Evolutionary conservation across 2,797 vertebrate species (phyloP).

Genomic region (Phalloptychus januarius): DNA sequence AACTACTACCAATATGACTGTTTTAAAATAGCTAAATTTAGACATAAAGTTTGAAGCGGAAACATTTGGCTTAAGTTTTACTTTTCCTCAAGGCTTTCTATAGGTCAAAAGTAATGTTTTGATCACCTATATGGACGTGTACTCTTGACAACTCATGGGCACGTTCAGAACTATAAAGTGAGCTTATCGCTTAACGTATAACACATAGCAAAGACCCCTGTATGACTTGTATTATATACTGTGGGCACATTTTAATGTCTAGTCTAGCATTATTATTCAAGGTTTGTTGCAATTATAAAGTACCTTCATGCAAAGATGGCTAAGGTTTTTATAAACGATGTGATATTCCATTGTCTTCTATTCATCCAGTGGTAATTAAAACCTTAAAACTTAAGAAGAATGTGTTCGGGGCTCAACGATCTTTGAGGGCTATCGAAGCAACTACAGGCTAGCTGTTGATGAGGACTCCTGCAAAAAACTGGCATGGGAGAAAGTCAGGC

Average conservation of each 20-base stretch:
- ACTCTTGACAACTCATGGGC: not conserved
- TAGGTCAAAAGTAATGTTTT: not conserved
- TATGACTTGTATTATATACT: not conserved
- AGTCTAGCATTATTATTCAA: not conserved
- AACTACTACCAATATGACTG: not conserved
- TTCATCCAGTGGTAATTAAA: not conserved
- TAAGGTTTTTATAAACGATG: not conserved
- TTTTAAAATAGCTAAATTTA: constrained; percentile 21
- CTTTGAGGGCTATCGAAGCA: not conserved
- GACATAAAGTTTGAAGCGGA: constrained; percentile 12
- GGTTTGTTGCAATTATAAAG: not conserved
- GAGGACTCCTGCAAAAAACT: too few relatives aligned
- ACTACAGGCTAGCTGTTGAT: not conserved
- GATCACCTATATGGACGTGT: not conserved
- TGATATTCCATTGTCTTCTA: not conserved
- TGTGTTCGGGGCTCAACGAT: not conserved
- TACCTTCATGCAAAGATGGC: not conserved
- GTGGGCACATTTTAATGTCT: not conserved
- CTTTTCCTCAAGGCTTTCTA: not conserved
- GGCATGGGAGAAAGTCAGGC: not conserved
- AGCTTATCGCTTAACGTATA: not conserved
- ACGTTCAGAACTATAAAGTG: not conserved
- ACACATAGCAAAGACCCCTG: not conserved
- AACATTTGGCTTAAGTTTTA: constrained; percentile 19
- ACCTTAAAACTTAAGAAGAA: not conserved